A percentile compares a stretch with the other conserved stretches of the same genome.
phyloP scores from a whole-genome alignment of 2,888 invertebrate species.

The Pollenia angustigena region DNA sequence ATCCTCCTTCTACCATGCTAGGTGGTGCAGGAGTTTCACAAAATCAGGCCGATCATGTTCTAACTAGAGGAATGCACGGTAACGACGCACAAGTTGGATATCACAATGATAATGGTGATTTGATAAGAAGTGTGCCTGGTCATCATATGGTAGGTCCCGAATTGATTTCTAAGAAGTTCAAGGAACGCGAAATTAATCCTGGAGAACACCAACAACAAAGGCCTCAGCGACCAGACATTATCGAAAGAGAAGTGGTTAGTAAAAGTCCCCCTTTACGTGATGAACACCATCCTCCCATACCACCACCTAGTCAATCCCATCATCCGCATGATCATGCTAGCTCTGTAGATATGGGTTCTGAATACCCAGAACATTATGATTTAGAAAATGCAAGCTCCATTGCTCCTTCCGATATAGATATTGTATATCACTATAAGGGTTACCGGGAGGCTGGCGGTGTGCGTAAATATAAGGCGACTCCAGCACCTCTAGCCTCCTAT shows the following conservation, averaged over 20 bases:
- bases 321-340: conserved; percentile 90
- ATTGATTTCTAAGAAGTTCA: conserved; percentile 93
- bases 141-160: conserved; percentile 94
- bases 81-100: conserved; percentile 88
- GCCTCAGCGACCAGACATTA: conserved; percentile 96
- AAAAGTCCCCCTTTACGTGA: conserved; percentile 92
- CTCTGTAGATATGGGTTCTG: conserved; percentile 90
- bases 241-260: conserved; percentile 94
- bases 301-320: conserved; percentile 89
- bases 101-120: conserved; percentile 90
- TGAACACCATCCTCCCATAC: conserved; percentile 92
- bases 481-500: conserved; percentile 91
- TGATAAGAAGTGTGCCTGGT: conserved; percentile 90
- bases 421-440: conserved; percentile 97
- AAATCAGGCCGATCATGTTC: conserved; percentile 88
- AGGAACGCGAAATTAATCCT: conserved; percentile 92
- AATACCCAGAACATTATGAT: conserved; percentile 96
- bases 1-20: conserved; percentile 88
- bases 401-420: conserved; percentile 98
- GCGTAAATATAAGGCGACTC: conserved; percentile 94
- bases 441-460: conserved; percentile 94
- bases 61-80: conserved; percentile 88
- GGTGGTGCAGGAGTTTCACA: conserved; percentile 89
- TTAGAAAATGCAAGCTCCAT: conserved; percentile 98
- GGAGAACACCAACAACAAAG: conserved; percentile 89